phyloP scores from a whole-genome alignment of 1,140 invertebrate genomes.

The Forficula auricularia region DNA sequence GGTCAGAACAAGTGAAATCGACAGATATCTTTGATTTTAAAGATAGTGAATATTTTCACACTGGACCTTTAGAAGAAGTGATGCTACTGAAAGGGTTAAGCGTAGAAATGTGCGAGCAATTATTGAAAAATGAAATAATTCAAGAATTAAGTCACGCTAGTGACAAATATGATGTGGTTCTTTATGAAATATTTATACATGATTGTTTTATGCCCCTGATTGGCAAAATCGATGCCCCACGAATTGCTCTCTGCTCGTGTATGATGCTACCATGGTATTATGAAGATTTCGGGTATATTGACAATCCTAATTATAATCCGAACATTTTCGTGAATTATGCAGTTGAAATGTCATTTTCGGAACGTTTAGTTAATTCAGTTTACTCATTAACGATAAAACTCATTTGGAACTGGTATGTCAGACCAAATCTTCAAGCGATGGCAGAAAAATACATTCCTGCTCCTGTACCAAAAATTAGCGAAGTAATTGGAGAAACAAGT shows the following conservation, averaged over 20 bases:
- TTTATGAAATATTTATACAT: constrained; percentile 43
- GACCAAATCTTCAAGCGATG: constrained; percentile 1
- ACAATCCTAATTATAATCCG: constrained; percentile 14
- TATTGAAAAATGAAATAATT: no score
- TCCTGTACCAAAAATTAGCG: constrained; percentile 10
- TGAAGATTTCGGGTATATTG: constrained; percentile 27
- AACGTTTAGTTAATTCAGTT: constrained; percentile 11
- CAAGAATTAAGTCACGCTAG: constrained; percentile 9
- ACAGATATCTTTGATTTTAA: no score
- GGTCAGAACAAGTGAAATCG: no score
- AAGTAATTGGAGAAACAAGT: constrained; percentile 12
- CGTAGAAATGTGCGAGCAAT: no score
- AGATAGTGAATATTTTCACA: no score
- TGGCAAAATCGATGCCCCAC: constrained; percentile 23
- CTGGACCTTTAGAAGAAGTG: no score
- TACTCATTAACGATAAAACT: background rate
- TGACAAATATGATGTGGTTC: constrained; percentile 41
- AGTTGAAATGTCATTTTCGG: constrained; percentile 12
- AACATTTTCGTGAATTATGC: constrained; percentile 5
- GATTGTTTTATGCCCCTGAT: constrained; percentile 41
- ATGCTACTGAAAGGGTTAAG: no score
- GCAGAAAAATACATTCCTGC: constrained; percentile 13
- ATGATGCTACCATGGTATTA: constrained; percentile 33
- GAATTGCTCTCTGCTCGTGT: constrained; percentile 36
- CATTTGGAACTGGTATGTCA: background rate